Conservation (phyloP, 2,113 vertebrate species). For the Delphinus delphis region DNA sequence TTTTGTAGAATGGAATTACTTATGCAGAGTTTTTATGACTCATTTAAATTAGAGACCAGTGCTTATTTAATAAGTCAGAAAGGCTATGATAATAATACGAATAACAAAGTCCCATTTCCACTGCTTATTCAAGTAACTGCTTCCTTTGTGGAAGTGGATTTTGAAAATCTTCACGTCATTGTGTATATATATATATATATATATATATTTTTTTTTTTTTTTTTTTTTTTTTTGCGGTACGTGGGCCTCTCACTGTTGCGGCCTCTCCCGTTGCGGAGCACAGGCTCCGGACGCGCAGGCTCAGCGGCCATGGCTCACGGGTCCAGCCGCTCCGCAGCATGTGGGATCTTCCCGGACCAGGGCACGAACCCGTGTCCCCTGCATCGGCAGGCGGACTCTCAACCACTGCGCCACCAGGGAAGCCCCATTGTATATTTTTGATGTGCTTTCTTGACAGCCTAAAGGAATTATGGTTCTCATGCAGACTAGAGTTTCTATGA, state of each 20-base stretch:
- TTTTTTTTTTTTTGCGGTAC: too few relatives aligned
- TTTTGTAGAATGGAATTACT: slow-evolving; percentile 66
- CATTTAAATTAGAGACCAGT: slow-evolving; percentile 70
- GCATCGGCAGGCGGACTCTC: too few relatives aligned
- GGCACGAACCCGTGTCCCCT: too few relatives aligned
- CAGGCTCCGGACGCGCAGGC: too few relatives aligned
- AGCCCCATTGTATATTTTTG: slow-evolving; percentile 42
- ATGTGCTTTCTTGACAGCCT: slow-evolving; percentile 31
- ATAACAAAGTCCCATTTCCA: slow-evolving; percentile 59
- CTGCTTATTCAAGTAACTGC: slow-evolving; percentile 57
- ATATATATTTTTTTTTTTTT: too few relatives aligned
- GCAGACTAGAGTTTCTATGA: not conserved
- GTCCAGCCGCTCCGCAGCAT: too few relatives aligned
- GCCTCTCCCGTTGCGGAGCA: too few relatives aligned
- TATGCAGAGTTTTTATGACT: slow-evolving; percentile 63
- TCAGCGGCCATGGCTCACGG: too few relatives aligned
- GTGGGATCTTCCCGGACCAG: too few relatives aligned
- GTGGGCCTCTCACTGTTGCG: too few relatives aligned
- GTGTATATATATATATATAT: not conserved
- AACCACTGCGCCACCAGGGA: too few relatives aligned
- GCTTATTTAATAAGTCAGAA: slow-evolving; percentile 69
- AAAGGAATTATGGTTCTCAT: slow-evolving; percentile 35
- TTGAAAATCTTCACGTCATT: slow-evolving; percentile 52
- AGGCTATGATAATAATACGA: slow-evolving; percentile 56
- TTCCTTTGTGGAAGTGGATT: slow-evolving; percentile 64